A percentile compares a stretch with the other conserved stretches of the same genome.
These are phyloP conservation scores for Pheosia gnoma DNA, from an alignment of 2,888 invertebrate species.

Conservation along the genomic window DNA sequence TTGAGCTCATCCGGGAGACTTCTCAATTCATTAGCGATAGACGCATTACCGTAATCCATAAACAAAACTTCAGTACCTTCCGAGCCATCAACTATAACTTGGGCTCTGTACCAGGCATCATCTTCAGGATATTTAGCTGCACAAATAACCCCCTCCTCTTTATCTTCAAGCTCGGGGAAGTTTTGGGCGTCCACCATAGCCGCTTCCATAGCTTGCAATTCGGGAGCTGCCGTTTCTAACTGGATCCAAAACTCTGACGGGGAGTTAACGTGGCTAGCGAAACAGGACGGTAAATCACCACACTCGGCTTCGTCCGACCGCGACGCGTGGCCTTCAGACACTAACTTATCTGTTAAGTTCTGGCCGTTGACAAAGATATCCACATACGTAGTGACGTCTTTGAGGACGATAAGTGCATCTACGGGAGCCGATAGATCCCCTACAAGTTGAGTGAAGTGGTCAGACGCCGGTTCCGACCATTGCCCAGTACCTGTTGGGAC, in stretches of 20 bases:
- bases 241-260: slow-evolving; percentile 92
- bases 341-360: slow-evolving; percentile 85
- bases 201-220: slow-evolving; percentile 84
- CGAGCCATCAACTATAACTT: slow-evolving; percentile 83
- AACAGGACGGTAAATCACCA: slow-evolving; percentile 85
- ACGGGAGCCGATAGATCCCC: slow-evolving; percentile 79
- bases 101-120: slow-evolving; percentile 87
- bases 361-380: slow-evolving; percentile 85
- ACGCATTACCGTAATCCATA: slow-evolving; percentile 88
- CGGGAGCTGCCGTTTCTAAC: slow-evolving; percentile 84
- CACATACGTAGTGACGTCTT: slow-evolving; percentile 85
- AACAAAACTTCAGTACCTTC: slow-evolving; percentile 86
- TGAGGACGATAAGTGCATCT: slow-evolving; percentile 82
- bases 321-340: slow-evolving; percentile 84
- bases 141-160: slow-evolving; percentile 83
- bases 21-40: slow-evolving; percentile 82
- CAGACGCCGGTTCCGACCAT: slow-evolving; percentile 87
- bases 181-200: slow-evolving; percentile 82
- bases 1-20: slow-evolving; percentile 85
- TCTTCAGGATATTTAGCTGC: slow-evolving; percentile 87
- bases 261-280: slow-evolving; percentile 89
- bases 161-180: slow-evolving; percentile 75
- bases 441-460: slow-evolving; percentile 78
- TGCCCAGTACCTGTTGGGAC: slow-evolving; percentile 85
- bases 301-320: slow-evolving; percentile 79